Percentiles rank a stretch among this genome's conserved stretches.
Conservation (phyloP, 2,888 invertebrate species). For the Hirtodrosophila trivittata region DNA sequence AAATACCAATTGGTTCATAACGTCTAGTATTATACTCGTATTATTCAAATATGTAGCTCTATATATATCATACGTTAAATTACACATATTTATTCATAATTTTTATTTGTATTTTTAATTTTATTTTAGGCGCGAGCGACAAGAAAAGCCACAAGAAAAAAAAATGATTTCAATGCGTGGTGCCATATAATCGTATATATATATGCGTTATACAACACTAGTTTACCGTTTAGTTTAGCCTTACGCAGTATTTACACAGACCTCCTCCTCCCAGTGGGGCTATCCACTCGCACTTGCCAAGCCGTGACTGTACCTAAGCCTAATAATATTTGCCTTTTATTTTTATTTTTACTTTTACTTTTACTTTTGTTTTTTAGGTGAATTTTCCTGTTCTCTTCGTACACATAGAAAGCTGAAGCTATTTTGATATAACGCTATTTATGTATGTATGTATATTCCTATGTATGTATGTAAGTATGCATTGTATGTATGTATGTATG, state of each 20-base stretch:
- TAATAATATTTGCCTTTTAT: slow-evolving; percentile 16
- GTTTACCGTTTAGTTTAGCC: slow-evolving; percentile 60
- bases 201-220: slow-evolving; percentile 70
- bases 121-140: slow-evolving; percentile 70
- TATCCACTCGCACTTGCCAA: slow-evolving; percentile 4
- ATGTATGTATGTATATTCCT: slow-evolving; percentile 8
- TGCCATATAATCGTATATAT: slow-evolving; percentile 51
- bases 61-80: slow-evolving; percentile 12
- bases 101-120: slow-evolving; percentile 27
- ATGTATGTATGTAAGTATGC: background rate
- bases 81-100: slow-evolving; percentile 4
- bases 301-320: slow-evolving; percentile 31
- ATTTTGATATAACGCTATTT: slow-evolving; percentile 72
- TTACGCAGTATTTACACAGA: slow-evolving; percentile 67
- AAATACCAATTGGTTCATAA: slow-evolving; percentile 43
- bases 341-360: background rate
- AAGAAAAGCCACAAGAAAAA: slow-evolving; percentile 53
- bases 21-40: slow-evolving; percentile 25
- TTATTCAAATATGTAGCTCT: slow-evolving; percentile 17
- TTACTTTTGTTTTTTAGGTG: slow-evolving; percentile 2
- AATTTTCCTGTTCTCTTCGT: background rate
- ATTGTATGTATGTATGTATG: slow-evolving; percentile 8
- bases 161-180: slow-evolving; percentile 30
- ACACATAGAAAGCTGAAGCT: slow-evolving; percentile 43
- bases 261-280: slow-evolving; percentile 17